Percentiles rank a stretch among this genome's conserved stretches.
Evolutionary conservation across 2,888 invertebrate species (phyloP).

Genomic region (Lepidonotus clava): DNA sequence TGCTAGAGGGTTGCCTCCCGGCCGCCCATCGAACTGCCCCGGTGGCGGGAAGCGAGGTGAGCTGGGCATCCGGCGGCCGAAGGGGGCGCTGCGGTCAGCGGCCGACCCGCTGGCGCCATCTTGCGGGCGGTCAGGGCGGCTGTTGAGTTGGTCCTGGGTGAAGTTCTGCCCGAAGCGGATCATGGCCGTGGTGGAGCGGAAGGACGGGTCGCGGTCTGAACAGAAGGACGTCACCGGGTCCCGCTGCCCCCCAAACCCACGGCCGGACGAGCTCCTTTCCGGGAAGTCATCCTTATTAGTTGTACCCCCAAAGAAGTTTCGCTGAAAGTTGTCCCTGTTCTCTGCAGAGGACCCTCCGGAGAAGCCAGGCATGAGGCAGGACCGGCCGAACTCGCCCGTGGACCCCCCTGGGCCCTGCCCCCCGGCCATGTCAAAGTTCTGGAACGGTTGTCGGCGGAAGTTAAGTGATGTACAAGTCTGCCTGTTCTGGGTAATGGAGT

Average conservation of each 20-base stretch:
- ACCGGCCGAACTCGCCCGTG: slow-evolving; percentile 11
- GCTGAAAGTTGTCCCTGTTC: slow-evolving; percentile 35
- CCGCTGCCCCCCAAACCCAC: slow-evolving; percentile 1
- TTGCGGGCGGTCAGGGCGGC: slow-evolving; percentile 6
- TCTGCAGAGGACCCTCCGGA: background rate
- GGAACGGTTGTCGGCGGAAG: slow-evolving; percentile 34
- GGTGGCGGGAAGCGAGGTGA: slow-evolving; percentile 22
- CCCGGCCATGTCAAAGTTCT: slow-evolving; percentile 36
- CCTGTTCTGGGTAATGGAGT: background rate
- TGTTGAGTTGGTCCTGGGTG: slow-evolving; percentile 1
- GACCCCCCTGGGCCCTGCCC: slow-evolving; percentile 35
- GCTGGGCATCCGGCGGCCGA: background rate
- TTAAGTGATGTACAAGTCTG: background rate
- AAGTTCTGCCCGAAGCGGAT: slow-evolving; percentile 47
- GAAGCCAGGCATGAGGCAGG: slow-evolving; percentile 17
- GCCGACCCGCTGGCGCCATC: slow-evolving; percentile 28
- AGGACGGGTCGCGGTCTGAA: slow-evolving; percentile 12
- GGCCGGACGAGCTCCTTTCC: background rate
- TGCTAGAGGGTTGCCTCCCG: background rate
- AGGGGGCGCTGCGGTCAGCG: background rate
- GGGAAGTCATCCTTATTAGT: slow-evolving; percentile 13
- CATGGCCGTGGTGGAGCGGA: slow-evolving; percentile 22
- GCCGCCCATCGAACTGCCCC: slow-evolving; percentile 40
- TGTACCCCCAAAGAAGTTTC: slow-evolving; percentile 15
- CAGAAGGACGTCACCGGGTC: slow-evolving; percentile 37